Base-by-base conservation (phyloP, 2,888 invertebrate species). In the Ochropacha duplaris region DNA sequence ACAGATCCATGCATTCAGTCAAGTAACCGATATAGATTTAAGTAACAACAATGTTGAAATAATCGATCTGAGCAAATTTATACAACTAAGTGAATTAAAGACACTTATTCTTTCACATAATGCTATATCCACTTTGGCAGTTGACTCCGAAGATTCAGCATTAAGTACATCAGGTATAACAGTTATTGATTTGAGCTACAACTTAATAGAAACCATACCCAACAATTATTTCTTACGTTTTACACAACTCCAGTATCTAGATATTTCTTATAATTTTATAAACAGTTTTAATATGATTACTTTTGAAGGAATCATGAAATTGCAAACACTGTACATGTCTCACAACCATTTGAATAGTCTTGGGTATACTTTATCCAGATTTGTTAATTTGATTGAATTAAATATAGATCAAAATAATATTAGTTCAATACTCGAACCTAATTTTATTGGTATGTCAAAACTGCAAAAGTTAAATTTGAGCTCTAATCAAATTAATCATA, bases 251-350 rank as follows among this genome's bases (percentile, higher is more conserved):
- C 16, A 62, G 22, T 49, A 61, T 51, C 60, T 68, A 26, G 57
- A 68, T 56, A n/a, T 68, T 22, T 68, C 67, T 0, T 24, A 68
- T 39, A 68, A 68, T 52, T 49, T 49, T 5, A 62, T 68, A n/a
- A 55, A 51, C 9, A 55, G 36, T 50, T 55, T 68, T 9, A 57
- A 54, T 22, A 55, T 62, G 14, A 50, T 59, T 8, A 64, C 62
- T n/a, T 68, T 68, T 56, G 65, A 65, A 56, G 65, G 67, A 9
- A 28, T 65, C 12, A 22, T 60, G 2, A 51, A 50, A 28, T 55
- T 68, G 28, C 39, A 58, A 34, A 58, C 61, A n/a, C 56, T 68
- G 4, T 24, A 57, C 22, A 22, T 65, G 28, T 60, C 65, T 4
- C 26, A 62, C 34, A 68, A 68, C 22, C 54, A 57, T 24, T 50